Evolutionary conservation across 64 coral and sea anemone genomes (phyloP).

Genomic region (Cladopsammia gracilis): DNA sequence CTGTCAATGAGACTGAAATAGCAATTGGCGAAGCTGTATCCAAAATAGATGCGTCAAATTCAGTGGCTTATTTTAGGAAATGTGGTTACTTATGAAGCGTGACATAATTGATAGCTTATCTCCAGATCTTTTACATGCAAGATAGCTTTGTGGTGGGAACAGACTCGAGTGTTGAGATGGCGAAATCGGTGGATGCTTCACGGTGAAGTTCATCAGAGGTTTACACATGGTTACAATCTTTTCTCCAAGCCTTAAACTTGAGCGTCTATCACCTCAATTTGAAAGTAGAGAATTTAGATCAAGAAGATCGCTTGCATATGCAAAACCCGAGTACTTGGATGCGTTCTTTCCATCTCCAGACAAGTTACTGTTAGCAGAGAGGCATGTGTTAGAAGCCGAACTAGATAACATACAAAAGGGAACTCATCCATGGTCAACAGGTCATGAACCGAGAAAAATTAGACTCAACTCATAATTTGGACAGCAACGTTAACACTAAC

Average conservation of each 20-base stretch:
- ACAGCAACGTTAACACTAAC: neutral
- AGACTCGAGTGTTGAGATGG: neutral
- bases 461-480: neutral
- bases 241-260: slow-evolving; percentile 21
- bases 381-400: no score
- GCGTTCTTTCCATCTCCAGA: no score
- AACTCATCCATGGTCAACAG: neutral
- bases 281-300: no score
- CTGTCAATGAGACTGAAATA: no score
- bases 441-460: slow-evolving; percentile 7
- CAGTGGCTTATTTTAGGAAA: no score
- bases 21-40: no score
- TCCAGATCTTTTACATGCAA: no score
- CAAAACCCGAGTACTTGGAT: slow-evolving; percentile 11
- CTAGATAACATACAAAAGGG: slow-evolving; percentile 3
- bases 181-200: neutral
- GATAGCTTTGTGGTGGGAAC: slow-evolving; percentile 1
- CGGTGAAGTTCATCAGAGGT: neutral
- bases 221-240: slow-evolving; percentile 31
- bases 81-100: no score
- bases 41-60: no score
- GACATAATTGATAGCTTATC: no score
- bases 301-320: neutral
- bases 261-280: no score
- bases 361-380: no score